Percentiles rank a stretch among this genome's conserved stretches.
Conservation (phyloP, 92 coral and sea anemone genomes). For the Bergia sp. region DNA sequence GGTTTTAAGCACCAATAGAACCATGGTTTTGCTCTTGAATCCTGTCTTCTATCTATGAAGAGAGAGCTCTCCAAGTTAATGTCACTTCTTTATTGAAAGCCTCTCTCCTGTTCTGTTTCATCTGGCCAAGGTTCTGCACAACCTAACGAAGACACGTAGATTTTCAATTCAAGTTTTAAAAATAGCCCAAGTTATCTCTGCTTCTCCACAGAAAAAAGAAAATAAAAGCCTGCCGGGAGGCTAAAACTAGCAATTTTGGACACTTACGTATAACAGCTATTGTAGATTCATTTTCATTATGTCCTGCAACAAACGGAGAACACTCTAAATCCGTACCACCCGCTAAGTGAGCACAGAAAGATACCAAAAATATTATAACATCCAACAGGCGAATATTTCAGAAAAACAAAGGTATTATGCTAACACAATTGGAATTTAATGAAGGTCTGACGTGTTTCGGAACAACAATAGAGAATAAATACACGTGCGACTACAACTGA, state of each 20-base stretch:
- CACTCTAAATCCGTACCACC: not conserved
- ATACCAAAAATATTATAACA: not conserved
- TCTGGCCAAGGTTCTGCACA: not conserved
- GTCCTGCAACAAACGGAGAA: not conserved
- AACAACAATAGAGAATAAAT: not conserved
- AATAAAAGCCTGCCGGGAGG: no score
- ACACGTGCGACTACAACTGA: conserved; percentile 8
- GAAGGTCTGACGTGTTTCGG: not conserved
- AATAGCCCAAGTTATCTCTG: not conserved
- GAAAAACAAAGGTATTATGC: not conserved
- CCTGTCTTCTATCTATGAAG: not conserved
- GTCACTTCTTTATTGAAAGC: not conserved
- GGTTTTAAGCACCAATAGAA: not conserved
- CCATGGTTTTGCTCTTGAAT: not conserved
- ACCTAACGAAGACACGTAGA: not conserved
- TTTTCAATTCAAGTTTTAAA: not conserved
- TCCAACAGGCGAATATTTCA: not conserved
- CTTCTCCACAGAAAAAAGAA: no score
- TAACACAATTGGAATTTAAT: not conserved
- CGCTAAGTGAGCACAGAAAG: not conserved
- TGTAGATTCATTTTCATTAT: not conserved
- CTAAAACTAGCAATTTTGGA: no score
- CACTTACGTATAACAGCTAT: not conserved
- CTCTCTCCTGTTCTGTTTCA: not conserved
- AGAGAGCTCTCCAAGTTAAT: not conserved